Percentiles rank a stretch among this genome's conserved stretches.
These are phyloP conservation scores for Drosophila atripex DNA, from an alignment of 2,888 invertebrate genomes.

Conservation along the genomic window DNA sequence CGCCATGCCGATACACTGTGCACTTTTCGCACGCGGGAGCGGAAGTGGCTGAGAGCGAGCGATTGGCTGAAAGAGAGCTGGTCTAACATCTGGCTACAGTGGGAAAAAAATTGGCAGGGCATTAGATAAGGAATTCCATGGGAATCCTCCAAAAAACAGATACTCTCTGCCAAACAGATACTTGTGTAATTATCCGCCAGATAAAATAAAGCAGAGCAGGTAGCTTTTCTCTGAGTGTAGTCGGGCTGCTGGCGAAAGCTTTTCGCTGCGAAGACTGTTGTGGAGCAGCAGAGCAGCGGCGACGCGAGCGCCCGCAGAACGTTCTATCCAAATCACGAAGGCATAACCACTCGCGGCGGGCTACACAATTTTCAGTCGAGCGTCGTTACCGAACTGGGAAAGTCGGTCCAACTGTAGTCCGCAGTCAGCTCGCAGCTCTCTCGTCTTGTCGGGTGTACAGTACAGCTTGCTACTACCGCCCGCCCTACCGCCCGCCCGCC, in stretches of 20 bases:
- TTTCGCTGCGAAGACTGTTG: conserved; percentile 9
- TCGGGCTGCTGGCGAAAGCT: conserved; percentile 55
- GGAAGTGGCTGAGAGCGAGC: conserved; percentile 1
- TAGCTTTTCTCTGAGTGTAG: conserved; percentile 10
- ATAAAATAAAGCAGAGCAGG: conserved; percentile 20
- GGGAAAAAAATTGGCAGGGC: not conserved
- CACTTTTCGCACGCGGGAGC: conserved; percentile 26
- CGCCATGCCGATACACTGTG: conserved; percentile 34
- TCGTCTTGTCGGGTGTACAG: conserved; percentile 80
- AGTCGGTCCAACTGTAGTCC: conserved; percentile 80
- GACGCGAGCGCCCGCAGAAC: conserved; percentile 49
- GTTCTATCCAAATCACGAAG: conserved; percentile 65
- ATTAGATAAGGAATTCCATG: not conserved
- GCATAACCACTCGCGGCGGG: conserved; percentile 81
- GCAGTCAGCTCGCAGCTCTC: conserved; percentile 57
- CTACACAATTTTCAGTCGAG: conserved; percentile 83
- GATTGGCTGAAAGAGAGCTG: conserved; percentile 6
- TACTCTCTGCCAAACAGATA: too few relatives aligned
- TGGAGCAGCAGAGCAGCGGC: not conserved
- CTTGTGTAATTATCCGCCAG: not conserved
- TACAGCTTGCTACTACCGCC: conserved; percentile 77
- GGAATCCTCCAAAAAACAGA: not conserved
- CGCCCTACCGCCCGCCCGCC: conserved; percentile 52
- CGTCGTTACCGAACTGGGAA: conserved; percentile 83
- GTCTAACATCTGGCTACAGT: conserved; percentile 28